Evolutionary conservation across 2,888 invertebrate species (phyloP).

Genomic region (Thera britannica): DNA sequence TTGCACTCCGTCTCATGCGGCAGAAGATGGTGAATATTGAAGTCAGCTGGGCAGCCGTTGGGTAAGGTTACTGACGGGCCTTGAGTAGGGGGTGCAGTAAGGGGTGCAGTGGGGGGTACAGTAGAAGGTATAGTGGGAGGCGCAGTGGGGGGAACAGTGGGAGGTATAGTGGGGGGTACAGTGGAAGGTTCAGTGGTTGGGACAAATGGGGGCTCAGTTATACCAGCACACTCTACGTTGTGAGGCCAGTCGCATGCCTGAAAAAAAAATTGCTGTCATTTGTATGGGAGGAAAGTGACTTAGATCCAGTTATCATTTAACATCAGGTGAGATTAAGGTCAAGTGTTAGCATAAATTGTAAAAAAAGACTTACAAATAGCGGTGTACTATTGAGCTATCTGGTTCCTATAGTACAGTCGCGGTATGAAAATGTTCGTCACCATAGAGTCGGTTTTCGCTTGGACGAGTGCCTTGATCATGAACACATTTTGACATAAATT

Average conservation of each 20-base stretch:
- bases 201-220: not conserved
- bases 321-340: too few species aligned
- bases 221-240: not conserved
- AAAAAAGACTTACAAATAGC: too few species aligned
- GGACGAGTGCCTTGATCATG: too few species aligned
- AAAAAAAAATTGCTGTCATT: not conserved
- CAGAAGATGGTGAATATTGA: constrained; percentile 46
- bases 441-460: too few species aligned
- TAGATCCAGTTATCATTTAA: too few species aligned
- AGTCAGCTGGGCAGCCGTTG: constrained; percentile 40
- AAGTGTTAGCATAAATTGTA: too few species aligned
- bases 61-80: constrained; percentile 15
- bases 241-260: constrained; percentile 1
- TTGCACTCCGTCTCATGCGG: constrained; percentile 53
- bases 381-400: too few species aligned
- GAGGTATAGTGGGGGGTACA: not conserved
- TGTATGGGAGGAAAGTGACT: too few species aligned
- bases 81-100: not conserved
- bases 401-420: too few species aligned
- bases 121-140: constrained; percentile 28
- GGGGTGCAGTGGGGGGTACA: not conserved
- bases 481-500: too few species aligned
- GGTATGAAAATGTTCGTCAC: too few species aligned
- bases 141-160: not conserved
- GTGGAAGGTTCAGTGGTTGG: not conserved